These are phyloP conservation scores for Falco cherrug DNA, from an alignment of 2,797 vertebrate genomes.

Conservation along the genomic window DNA sequence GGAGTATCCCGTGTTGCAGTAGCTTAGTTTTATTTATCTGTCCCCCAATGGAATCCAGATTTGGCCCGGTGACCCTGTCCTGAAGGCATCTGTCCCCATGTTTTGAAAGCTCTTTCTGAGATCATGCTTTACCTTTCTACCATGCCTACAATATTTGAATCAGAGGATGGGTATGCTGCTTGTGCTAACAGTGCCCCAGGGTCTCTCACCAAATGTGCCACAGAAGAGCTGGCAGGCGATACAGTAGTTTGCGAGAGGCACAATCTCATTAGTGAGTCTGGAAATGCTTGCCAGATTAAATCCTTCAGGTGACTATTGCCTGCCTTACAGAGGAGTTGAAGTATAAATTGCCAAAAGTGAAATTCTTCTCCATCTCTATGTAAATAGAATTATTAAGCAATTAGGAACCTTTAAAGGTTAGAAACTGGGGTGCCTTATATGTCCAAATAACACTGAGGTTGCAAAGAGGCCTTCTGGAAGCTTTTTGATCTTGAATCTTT, in stretches of 20 bases:
- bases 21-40: neutral
- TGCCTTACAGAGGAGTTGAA: neutral
- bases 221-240: accelerated
- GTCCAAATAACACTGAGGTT: neutral
- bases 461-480: neutral
- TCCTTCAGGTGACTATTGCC: neutral
- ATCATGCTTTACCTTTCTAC: neutral
- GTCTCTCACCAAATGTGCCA: neutral
- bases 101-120: neutral
- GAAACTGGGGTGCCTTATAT: neutral
- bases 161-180: neutral
- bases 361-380: neutral
- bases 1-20: accelerated
- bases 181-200: neutral
- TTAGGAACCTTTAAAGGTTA: neutral
- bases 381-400: neutral
- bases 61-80: neutral
- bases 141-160: neutral
- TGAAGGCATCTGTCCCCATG: neutral
- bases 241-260: neutral
- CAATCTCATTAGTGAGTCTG: neutral
- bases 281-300: neutral
- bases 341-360: neutral
- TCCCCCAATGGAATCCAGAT: neutral
- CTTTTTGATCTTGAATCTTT: neutral